Evolutionary conservation across 2,888 invertebrate species (phyloP), one percentile per base, ranked within the genome.

Genomic region (Tetramorium bicarinatum): DNA sequence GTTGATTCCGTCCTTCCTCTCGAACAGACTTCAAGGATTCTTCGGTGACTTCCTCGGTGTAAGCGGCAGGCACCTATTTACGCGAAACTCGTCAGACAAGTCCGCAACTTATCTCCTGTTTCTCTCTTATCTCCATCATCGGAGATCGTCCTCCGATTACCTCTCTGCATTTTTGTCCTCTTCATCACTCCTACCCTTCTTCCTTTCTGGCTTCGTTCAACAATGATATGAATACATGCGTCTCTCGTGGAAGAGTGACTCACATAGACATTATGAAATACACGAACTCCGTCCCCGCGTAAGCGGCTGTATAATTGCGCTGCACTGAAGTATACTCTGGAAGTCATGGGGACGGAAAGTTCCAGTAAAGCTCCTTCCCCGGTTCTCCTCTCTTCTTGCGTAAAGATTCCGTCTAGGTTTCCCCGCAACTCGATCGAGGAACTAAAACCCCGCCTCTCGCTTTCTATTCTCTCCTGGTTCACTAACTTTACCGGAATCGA

Each of bases 221-320:
- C 62, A 49, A 76, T 74, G 9, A 83, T 56, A 81, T 52, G 76
- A 69, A 80, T 83, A 87, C 85, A 85, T 72, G 88, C 80, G 85
- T 80, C 59, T 67, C 66, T 47, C 47, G 3, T 13, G 44, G 47
- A 80, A 83, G 77, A 82, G 76, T 66, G 83, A 80, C 82, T 87
- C 85, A 38, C 85, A 77, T 72, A 86, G 85, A 83, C 74, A 75
- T 76, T 21, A 38, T 21, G 83, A 82, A 79, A 82, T 77, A 84
- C 29, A 59, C 76, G 56, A 49, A 79, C 56, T 61, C 74, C 61
- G 59, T 83, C 74, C 56, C 41, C 52, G 7, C 61, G 15, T 66
- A 62, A 52, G 21, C 56, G 25, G 62, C 34, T 64, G 54, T 84
- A 83, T 79, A 85, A 72, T 85, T 83, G 85, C 83, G 83, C 74